Evolutionary conservation across 2,797 vertebrate species (phyloP).

Genomic region (Chelmon rostratus): DNA sequence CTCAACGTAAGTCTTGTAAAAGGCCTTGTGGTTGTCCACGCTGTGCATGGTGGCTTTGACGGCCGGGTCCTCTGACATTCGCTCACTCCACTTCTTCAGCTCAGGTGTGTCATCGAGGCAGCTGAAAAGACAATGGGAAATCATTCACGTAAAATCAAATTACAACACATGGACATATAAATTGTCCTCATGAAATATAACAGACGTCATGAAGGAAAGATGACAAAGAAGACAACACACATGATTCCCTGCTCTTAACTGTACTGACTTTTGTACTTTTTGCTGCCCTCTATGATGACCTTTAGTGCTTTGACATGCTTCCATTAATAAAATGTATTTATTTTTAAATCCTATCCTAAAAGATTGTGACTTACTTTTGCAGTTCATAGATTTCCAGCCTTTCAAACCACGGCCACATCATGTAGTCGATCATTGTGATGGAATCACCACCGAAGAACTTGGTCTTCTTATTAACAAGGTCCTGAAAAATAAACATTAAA

Average conservation of each 20-base stretch:
- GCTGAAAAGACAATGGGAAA: slow-evolving; percentile 74
- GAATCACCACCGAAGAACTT: slow-evolving; percentile 89
- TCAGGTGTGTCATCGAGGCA: slow-evolving; percentile 81
- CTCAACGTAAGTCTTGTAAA: slow-evolving; percentile 81
- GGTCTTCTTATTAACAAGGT: slow-evolving; percentile 86
- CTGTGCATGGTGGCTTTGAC: slow-evolving; percentile 86
- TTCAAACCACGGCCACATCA: slow-evolving; percentile 98
- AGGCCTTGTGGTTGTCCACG: slow-evolving; percentile 79
- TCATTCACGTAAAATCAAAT: background rate
- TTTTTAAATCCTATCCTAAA: slow-evolving; percentile 21
- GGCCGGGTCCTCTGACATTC: slow-evolving; percentile 88
- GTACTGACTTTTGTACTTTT: slow-evolving; percentile 4
- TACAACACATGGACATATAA: background rate
- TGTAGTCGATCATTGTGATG: slow-evolving; percentile 93
- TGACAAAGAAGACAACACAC: background rate
- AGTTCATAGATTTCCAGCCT: slow-evolving; percentile 84
- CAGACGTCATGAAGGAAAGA: background rate
- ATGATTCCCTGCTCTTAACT: background rate
- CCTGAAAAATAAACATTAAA: slow-evolving; percentile 73
- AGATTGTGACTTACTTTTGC: slow-evolving; percentile 72
- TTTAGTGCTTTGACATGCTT: slow-evolving; percentile 1
- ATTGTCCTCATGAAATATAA: background rate
- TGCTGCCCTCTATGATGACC: background rate
- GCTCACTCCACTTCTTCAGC: slow-evolving; percentile 86
- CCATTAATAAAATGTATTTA: slow-evolving; percentile 48